Base-by-base conservation (phyloP, 2,113 vertebrate species). In the Callospermophilus lateralis region DNA sequence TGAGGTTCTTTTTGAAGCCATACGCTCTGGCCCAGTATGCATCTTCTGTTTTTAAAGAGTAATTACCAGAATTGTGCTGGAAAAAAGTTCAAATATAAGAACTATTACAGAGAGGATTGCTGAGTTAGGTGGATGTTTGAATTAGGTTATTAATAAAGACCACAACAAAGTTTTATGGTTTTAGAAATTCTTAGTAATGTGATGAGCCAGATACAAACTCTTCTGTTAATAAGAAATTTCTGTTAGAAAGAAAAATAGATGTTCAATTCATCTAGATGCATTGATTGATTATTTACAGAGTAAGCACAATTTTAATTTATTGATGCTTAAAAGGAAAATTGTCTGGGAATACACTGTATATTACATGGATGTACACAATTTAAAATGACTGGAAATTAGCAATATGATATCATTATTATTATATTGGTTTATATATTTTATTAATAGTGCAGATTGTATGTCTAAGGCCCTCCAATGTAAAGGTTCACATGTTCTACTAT, bases 41-140 rank as follows among this genome's bases (percentile, higher is more conserved):
- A 48, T 70, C n/a, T 74, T 68, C 39, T 84, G 30, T 95, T 94
- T 68, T 48, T 85, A 89, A 89, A 79, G n/a, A 91, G 63, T 95
- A 65, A 89, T 78, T 87, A 48, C 48, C 16, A 63, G 65, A 80
- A 89, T 70, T 91, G 37, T 80, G 68, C 24, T 42, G 17, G 45
- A 45, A 32, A 58, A 80, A 65, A 30, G 3, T 84, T n/a, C 20
- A 53, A 58, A 83, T 73, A 32, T 73, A 78, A 58, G 34, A 79
- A 73, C 24, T 83, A 24, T 39, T 37, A 42, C 3, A 78, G 12
- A 87, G 1, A 19, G 4, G 77, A 45, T 26, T 84, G 67, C 61
- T 94, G 78, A 95, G 28, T 89, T 65, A 73, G 34, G 24, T 83
- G 55, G 12, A 76, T 26, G 22, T 88, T 58, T 84, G 39, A 78